A percentile compares a stretch with the other conserved stretches of the same genome.
phyloP scores from a whole-genome alignment of 2,113 vertebrate species.

The Ochotona curzoniae region DNA sequence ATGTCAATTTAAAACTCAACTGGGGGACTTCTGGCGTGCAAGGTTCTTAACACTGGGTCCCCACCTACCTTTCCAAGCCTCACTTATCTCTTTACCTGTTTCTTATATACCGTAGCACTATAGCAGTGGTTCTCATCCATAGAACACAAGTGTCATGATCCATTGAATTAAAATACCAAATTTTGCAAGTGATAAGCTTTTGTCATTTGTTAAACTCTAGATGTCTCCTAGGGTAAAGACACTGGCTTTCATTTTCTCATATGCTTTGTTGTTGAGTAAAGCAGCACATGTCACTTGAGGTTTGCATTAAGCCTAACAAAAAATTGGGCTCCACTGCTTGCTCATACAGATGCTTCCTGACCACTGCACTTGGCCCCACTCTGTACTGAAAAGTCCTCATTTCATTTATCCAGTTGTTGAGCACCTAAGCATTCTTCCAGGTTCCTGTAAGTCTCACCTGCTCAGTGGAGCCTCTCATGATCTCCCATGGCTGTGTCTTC shows the following conservation, averaged over 20 bases:
- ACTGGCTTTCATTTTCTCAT: background rate
- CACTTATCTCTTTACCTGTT: background rate
- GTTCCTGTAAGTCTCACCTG: background rate
- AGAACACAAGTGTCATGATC: too few species aligned
- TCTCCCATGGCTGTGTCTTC: background rate
- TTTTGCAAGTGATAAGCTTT: background rate
- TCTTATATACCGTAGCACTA: background rate
- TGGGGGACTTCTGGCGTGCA: background rate
- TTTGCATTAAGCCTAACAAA: background rate
- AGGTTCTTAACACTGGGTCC: background rate
- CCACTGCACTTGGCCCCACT: background rate
- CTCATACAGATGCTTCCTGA: background rate
- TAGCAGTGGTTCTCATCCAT: background rate
- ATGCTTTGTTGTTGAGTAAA: background rate
- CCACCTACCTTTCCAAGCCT: background rate
- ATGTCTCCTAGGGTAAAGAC: background rate
- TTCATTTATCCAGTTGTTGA: background rate
- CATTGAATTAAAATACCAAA: background rate
- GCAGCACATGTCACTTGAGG: accelerated
- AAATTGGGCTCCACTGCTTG: background rate
- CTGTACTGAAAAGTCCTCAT: background rate
- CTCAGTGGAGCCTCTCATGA: background rate
- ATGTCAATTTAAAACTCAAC: conserved; percentile 31
- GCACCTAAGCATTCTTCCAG: background rate
- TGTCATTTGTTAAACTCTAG: conserved; percentile 12